Evolutionary conservation across 2,797 vertebrate genomes (phyloP), one percentile per base, ranked within the genome.

Genomic region (Siniperca undulata): DNA sequence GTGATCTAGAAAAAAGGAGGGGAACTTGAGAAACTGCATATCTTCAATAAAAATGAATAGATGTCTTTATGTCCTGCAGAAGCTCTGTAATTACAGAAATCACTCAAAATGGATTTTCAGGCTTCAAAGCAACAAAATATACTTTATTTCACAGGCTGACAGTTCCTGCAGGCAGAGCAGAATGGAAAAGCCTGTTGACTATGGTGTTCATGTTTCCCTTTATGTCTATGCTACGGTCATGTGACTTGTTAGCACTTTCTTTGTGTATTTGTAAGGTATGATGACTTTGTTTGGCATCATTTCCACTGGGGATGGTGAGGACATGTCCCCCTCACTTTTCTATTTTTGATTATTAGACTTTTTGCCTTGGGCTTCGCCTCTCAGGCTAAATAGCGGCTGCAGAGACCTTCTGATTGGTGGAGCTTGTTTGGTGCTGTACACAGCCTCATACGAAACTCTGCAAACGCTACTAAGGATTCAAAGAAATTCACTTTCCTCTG

Each of bases 21-120:
- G 20, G 30, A 42, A 55, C 61, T 59, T 59, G 22, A 81, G 10
- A 68, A 64, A 48, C 48, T 76, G 72, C 27, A n/a, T 52, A 68
- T 55, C 12, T 74, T 68, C 2, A 64, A 24, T 69, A 66, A 56
- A 48, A 68, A 59, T 60, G 34, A 77, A 77, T 44, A 24, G 66
- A 24, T 3, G 34, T 62, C 55, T 77, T 62, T 42, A 60, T 79
- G 60, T 78, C 30, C 27, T 36, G 16, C 30, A 70, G 22, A 4
- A 79, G 30, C n/a, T 42, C 53, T 50, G 71, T 36, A 27, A 74
- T 70, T 66, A 58, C 40, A 55, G 14, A 30, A 4, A 19, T 73
- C 55, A 17, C 9, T 62, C 44, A n/a, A 38, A 69, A 34, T 14
- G 44, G 52, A n/a, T 19, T 58, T 59, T 46, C 38, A 38, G 17